Evolutionary conservation across 2,797 vertebrate genomes (phyloP).

Genomic region (Tauraco hartlaubi): DNA sequence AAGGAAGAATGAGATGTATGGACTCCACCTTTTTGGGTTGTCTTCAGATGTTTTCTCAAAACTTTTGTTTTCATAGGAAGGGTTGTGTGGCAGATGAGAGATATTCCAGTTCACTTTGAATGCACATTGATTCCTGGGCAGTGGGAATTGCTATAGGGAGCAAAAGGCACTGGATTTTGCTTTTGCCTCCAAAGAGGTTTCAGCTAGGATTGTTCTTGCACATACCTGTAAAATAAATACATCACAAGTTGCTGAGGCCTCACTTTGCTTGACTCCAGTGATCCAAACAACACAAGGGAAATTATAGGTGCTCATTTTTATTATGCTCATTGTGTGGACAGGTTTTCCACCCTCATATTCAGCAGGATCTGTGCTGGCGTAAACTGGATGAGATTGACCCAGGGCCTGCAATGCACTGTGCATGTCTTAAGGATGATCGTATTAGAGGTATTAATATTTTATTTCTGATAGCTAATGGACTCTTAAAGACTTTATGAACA

Average conservation of each 20-base stretch:
- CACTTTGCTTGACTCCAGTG: background rate
- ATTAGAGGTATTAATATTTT: slow-evolving; percentile 1
- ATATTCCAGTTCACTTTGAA: background rate
- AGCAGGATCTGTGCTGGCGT: background rate
- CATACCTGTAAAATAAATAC: background rate
- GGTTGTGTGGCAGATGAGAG: background rate
- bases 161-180: background rate
- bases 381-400: background rate
- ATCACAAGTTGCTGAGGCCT: background rate
- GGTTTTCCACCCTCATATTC: background rate
- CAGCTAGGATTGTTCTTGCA: background rate
- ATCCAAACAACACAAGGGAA: background rate
- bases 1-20: background rate
- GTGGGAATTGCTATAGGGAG: background rate
- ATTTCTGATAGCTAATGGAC: slow-evolving; percentile 2
- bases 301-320: background rate
- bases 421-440: background rate
- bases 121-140: accelerated
- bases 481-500: background rate
- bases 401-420: background rate
- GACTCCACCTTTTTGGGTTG: background rate
- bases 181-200: background rate
- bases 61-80: background rate
- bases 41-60: background rate
- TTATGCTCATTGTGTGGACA: background rate